These are phyloP conservation scores for Nematolebias whitei DNA, from an alignment of 2,113 vertebrate species.

Conservation along the genomic window DNA sequence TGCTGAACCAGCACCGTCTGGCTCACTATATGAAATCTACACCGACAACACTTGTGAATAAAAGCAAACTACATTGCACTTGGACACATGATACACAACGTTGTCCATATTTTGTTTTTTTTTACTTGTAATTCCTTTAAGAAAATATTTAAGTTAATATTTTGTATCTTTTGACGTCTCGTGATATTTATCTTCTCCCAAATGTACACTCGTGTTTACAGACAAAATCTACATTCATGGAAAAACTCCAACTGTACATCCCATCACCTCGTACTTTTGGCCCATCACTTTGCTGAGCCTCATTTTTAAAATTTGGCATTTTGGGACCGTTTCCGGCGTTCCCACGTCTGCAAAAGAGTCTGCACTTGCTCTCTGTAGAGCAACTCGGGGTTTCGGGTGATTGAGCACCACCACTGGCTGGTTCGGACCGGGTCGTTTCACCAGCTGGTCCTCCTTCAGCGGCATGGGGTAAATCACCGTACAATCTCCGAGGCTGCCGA, in stretches of 20 bases:
- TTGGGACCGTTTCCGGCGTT: constrained; percentile 66
- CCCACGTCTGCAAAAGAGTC: constrained; percentile 32
- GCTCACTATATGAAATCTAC: constrained; percentile 7
- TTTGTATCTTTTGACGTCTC: constrained; percentile 1
- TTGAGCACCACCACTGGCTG: constrained; percentile 97
- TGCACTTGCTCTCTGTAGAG: not conserved
- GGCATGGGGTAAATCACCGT: constrained; percentile 78
- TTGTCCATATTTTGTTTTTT: constrained; percentile 10
- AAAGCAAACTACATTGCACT: constrained; percentile 27
- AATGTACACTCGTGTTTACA: constrained; percentile 12
- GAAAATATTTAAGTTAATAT: constrained; percentile 40
- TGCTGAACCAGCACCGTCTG: constrained; percentile 18
- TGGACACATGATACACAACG: constrained; percentile 17
- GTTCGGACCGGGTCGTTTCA: constrained; percentile 87
- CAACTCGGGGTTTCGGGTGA: constrained; percentile 81
- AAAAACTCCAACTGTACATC: constrained; percentile 68
- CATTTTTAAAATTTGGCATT: constrained; percentile 90
- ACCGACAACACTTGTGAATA: not conserved
- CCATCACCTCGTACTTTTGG: constrained; percentile 87
- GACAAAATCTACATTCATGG: constrained; percentile 35
- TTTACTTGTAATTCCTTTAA: constrained; percentile 1
- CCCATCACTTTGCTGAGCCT: constrained; percentile 90
- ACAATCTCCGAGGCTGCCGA: constrained; percentile 12
- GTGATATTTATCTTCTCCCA: constrained; percentile 3
- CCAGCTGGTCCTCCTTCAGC: constrained; percentile 82